Evolutionary conservation across 2,113 vertebrate genomes (phyloP), one percentile per base, ranked within the genome.

Genomic region (Dicentrarchus labrax): DNA sequence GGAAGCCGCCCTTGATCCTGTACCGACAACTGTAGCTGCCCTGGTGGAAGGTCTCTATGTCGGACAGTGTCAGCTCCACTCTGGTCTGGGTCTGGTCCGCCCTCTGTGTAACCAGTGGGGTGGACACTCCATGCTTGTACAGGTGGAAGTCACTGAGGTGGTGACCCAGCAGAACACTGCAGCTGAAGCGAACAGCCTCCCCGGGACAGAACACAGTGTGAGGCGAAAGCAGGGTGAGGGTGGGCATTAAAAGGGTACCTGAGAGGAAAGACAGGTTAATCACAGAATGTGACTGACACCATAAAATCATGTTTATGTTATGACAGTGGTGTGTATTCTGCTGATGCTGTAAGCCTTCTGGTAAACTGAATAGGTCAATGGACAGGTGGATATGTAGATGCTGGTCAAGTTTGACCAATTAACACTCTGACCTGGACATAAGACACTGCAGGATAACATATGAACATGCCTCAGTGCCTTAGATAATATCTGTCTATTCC

Each of bases 21-120:
- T 95, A 95, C 24, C 89, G 67, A 84, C 95, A 96, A 65, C 91
- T 94, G 80, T 95, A 96, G 86, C 94, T 95, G 87, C 95, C 94
- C 85, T 96, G 94, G 76, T 95, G 94, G 47, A 89, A 90, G 5
- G 84, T 85, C 76, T 95, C 94, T 50, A 95, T 64, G 68, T 95
- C 93, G 0, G 93, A 91, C 61, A 96, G 77, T 0, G 90, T 95
- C 72, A 96, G 86, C 79, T 94, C 94, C 65, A 92, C 94, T 2
- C 59, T 81, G 41, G 83, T 78, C 76, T 94, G 94, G 43, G 85
- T 84, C 50, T 91, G 91, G n/a, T 94, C 94, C 0, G 91, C 93
- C 57, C 93, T 86, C 89, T 95, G 93, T 1, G 93, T 94, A 24
- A 95, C 94, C 56, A 94, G 92, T 0, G 94, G 95, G 1, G 91